Evolutionary conservation across 2,797 vertebrate species (phyloP), one percentile per base, ranked within the genome.

Genomic region (Typhlichthys subterraneus): DNA sequence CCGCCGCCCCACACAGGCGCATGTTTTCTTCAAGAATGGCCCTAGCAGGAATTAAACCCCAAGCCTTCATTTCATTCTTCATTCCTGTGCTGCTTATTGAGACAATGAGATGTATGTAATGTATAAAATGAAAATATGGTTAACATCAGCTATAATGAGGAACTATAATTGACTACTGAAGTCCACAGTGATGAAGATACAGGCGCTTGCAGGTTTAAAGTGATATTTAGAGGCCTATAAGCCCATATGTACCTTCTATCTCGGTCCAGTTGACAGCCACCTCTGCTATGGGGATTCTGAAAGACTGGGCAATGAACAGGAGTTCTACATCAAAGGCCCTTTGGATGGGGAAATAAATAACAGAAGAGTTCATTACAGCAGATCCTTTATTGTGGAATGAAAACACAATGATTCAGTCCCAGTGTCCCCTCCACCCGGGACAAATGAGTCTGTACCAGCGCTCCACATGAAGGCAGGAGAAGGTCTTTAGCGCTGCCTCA

Each of bases 281-380:
- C 87, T 99, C 97, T 63, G 95, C 93, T 84, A 98, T 84, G 76
- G 97, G 97, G 83, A 99, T 97, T 81, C 94, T 93, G 69, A 95
- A 95, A 72, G 85, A 88, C 85, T 98, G 96, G 62, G 97, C 97
- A 57, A 99, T 97, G 67, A 95, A 98, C 49, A 99, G 91, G 38
- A 99, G 95, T 84, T 99, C 97, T 84, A 98, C 96, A 49, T 99
- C 97, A 90, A 99, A 99, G 0, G 96, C 97, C 98, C 98, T 99
- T 80, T n/a, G 63, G 69, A 8, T 57, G 46, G 57, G 53, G 53
- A n/a, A 62, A 4, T 14, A 12, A 19, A 51, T 65, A 55, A 38
- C 8, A 57, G 10, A 55, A 61, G 38, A 12, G 5, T 2, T 8
- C 0, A 52, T 4, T 49, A 57, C 45, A 67, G 52, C 53, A 0